A percentile compares a stretch with the other conserved stretches of the same genome.
phyloP scores from a whole-genome alignment of 2,888 invertebrate genomes.

The Salpingus planirostris region DNA sequence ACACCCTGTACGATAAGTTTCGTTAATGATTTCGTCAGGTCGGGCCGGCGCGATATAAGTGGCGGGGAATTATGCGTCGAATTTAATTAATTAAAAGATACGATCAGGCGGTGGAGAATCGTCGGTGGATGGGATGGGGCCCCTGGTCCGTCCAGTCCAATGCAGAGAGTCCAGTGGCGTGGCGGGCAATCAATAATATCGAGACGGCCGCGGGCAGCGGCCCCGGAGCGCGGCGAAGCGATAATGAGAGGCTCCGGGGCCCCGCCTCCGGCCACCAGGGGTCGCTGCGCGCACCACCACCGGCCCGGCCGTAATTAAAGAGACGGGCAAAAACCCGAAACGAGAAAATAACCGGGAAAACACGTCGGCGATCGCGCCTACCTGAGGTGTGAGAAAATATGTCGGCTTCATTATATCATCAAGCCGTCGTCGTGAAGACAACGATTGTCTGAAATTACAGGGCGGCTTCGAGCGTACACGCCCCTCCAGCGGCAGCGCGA shows the following conservation, averaged over 20 bases:
- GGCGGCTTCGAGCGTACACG: slow-evolving; percentile 37
- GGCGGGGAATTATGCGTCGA: no score
- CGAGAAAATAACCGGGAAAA: slow-evolving; percentile 42
- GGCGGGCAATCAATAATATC: slow-evolving; percentile 45
- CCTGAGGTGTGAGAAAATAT: slow-evolving; percentile 44
- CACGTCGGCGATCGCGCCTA: slow-evolving; percentile 25
- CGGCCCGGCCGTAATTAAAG: slow-evolving; percentile 19
- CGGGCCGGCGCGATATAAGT: no score
- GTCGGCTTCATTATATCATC: slow-evolving; percentile 44
- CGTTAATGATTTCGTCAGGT: no score
- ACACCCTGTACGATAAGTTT: no score
- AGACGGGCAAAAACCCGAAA: slow-evolving; percentile 9
- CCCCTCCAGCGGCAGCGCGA: slow-evolving; percentile 22
- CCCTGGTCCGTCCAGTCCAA: no score
- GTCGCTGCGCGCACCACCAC: slow-evolving; percentile 16
- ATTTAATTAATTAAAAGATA: no score
- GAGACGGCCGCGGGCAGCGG: no score
- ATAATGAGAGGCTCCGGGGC: slow-evolving; percentile 49
- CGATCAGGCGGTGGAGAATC: no score
- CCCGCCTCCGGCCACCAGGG: slow-evolving; percentile 30
- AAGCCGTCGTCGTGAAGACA: slow-evolving; percentile 43
- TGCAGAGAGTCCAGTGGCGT: no score
- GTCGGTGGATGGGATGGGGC: no score
- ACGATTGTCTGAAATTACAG: slow-evolving; percentile 44
- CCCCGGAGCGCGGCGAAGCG: slow-evolving; percentile 44